Percentiles rank a stretch among this genome's conserved stretches.
phyloP scores from a whole-genome alignment of 2,888 invertebrate genomes.

The Tipula vernalis region DNA sequence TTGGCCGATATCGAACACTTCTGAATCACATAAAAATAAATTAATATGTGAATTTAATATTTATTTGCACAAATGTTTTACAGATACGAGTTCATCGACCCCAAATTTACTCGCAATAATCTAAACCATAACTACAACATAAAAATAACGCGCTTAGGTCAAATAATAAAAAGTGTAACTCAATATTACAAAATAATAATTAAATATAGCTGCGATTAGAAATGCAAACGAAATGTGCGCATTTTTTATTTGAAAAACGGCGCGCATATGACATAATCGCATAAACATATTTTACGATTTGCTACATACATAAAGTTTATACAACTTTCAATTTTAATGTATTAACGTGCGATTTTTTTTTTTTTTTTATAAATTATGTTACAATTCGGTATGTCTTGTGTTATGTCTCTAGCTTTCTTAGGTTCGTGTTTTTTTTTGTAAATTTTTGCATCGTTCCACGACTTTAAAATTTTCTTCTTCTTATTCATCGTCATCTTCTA shows the following conservation, averaged over 20 bases:
- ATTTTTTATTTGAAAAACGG: background rate
- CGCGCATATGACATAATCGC: background rate
- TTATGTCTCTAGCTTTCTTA: background rate
- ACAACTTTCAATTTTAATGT: background rate
- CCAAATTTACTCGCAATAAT: background rate
- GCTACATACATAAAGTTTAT: background rate
- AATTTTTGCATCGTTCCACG: background rate
- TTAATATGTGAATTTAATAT: background rate
- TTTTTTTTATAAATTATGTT: too few species aligned
- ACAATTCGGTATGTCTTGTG: background rate
- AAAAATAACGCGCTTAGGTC: too few species aligned
- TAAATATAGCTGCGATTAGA: background rate
- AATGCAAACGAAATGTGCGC: background rate
- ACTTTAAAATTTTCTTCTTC: background rate
- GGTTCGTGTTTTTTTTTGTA: background rate
- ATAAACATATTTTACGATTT: background rate
- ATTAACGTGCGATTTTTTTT: background rate
- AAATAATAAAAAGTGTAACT: background rate
- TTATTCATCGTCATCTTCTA: background rate
- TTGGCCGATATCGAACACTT: too few species aligned
- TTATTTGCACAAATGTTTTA: too few species aligned
- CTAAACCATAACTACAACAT: too few species aligned
- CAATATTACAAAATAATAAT: background rate
- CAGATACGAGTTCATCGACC: too few species aligned
- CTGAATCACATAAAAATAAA: background rate